Conservation (phyloP, 1,140 invertebrate genomes). For the Manduca sexta region DNA sequence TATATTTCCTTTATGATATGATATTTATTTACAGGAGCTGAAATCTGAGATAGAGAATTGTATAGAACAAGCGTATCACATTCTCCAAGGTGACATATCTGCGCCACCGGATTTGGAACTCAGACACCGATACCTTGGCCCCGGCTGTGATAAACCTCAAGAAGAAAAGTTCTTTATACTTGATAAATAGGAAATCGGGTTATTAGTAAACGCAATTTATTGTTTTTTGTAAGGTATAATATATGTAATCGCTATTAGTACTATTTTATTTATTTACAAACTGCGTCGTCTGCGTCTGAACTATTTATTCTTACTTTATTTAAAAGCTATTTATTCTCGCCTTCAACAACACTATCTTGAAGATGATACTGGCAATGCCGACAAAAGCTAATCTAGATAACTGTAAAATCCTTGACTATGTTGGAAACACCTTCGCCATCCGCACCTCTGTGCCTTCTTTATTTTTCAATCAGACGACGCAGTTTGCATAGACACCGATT, state of each 20-base stretch:
- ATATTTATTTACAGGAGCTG: conserved; percentile 51
- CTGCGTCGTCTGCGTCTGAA: too few relatives aligned
- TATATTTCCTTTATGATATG: background rate
- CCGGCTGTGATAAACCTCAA: conserved; percentile 57
- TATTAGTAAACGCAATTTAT: background rate
- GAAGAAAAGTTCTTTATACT: conserved; percentile 59
- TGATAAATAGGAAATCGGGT: conserved; percentile 15
- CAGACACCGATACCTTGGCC: conserved; percentile 54
- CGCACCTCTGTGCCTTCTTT: too few relatives aligned
- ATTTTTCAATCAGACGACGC: too few relatives aligned
- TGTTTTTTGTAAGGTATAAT: background rate
- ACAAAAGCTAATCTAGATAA: too few relatives aligned
- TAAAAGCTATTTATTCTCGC: too few relatives aligned
- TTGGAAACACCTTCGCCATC: too few relatives aligned
- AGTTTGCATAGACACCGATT: too few relatives aligned
- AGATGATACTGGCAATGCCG: too few relatives aligned
- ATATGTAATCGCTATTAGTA: background rate
- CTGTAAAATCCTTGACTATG: too few relatives aligned
- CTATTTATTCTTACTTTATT: too few relatives aligned
- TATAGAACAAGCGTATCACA: conserved; percentile 62
- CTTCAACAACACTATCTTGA: too few relatives aligned
- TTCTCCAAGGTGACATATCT: conserved; percentile 61
- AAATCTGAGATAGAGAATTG: conserved; percentile 63
- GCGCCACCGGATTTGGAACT: conserved; percentile 64
- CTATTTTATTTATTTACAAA: background rate